Conservation (phyloP, 2,797 vertebrate species). For the Microctenopoma lineatum region DNA sequence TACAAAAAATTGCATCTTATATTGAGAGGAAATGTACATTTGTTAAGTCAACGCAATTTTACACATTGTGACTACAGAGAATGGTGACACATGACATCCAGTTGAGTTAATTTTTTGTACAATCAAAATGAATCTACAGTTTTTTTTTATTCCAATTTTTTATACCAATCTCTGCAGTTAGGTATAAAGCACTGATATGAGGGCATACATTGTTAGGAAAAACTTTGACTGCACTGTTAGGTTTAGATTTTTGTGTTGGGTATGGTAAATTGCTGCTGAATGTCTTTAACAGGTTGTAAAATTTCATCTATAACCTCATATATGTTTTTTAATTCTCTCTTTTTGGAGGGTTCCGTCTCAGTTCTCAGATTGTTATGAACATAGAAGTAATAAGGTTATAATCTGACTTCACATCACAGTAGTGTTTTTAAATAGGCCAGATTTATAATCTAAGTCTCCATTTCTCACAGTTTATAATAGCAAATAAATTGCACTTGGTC, state of each 20-base stretch:
- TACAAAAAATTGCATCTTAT: slow-evolving; percentile 4
- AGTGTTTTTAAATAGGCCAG: slow-evolving; percentile 42
- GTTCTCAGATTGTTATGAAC: slow-evolving; percentile 14
- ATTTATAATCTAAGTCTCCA: not conserved
- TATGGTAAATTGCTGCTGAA: slow-evolving; percentile 24
- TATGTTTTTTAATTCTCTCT: slow-evolving; percentile 16
- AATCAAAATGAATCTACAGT: not conserved
- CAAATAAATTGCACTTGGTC: slow-evolving; percentile 40
- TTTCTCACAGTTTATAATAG: slow-evolving; percentile 15
- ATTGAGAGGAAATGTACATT: not conserved
- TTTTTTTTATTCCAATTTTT: not conserved
- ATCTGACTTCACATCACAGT: slow-evolving; percentile 18
- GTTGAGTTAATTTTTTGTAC: slow-evolving; percentile 21
- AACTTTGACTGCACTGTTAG: slow-evolving; percentile 48
- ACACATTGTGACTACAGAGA: not conserved
- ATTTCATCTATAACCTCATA: slow-evolving; percentile 28
- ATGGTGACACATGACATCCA: not conserved
- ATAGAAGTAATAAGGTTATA: slow-evolving; percentile 7
- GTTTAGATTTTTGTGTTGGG: slow-evolving; percentile 10
- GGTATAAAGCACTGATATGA: slow-evolving; percentile 60
- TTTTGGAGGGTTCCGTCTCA: slow-evolving; percentile 5
- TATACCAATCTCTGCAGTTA: slow-evolving; percentile 24
- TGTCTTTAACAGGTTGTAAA: slow-evolving; percentile 32
- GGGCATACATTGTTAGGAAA: slow-evolving; percentile 21
- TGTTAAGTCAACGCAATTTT: slow-evolving; percentile 10